Base-by-base conservation (phyloP, 2,797 vertebrate genomes). In the Schizopygopsis malacanthus region DNA sequence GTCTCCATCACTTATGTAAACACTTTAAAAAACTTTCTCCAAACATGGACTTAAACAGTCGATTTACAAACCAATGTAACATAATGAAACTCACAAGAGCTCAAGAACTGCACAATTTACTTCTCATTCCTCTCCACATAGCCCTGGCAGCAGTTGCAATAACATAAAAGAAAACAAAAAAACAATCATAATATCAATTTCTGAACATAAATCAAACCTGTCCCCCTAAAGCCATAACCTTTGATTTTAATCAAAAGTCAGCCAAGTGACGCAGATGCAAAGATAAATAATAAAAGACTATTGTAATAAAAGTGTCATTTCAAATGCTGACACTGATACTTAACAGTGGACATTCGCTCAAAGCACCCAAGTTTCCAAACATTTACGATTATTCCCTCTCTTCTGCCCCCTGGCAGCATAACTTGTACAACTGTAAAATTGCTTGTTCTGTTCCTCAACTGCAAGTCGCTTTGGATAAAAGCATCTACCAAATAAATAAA, bases 211-310 rank as follows among this genome's bases (percentile, higher is more conserved):
- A 79, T 65, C n/a, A 65, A 43, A 65, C 2, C n/a, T 79, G 33
- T 47, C 39, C 6, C 39, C 41, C n/a, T 28, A n/a, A 59, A 78
- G 54, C 54, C 16, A 41, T 78, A 59, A 25, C 20, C 25, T 79
- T 79, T 79, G 4, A 65, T 20, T 45, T 79, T 43, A 78, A 56
- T 59, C 28, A 78, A 39, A 78, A 56, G 76, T 78, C 72, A 52
- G 72, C 52, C 76, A 78, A 59, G 52, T n/a, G 33, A 78, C 52
- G 8, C 16, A 63, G 59, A 80, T 50, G 41, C 43, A 67, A 37
- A 67, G 8, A 25, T 18, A 65, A 63, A 80, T 45, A 80, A 50
- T 33, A 80, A 63, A 67, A 28, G 59, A 47, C 47, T 81, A 41
- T 3, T 52, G 20, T 50, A 37, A 52, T 69, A 54, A 70, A 69